Base-by-base conservation (phyloP, 2,113 vertebrate genomes). In the Tupaia chinensis region DNA sequence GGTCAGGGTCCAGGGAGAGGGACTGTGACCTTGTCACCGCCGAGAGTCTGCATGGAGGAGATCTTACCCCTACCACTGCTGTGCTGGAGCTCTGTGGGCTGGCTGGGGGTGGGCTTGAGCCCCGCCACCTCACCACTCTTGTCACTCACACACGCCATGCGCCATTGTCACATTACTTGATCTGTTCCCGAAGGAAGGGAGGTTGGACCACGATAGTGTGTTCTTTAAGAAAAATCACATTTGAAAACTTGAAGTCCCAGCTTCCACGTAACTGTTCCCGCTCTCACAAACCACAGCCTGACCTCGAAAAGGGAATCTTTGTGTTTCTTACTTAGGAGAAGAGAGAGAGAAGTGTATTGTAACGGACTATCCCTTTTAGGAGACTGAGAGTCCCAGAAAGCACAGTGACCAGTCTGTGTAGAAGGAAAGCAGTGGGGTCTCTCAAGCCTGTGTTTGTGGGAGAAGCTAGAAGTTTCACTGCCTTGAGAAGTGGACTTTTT, bases 71-170 rank as follows among this genome's bases (percentile, higher is more conserved):
- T 72, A 9, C 7, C 22, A 3, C 69, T 56, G 89, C 13, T 60
- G 29, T 11, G 6, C 11, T 10, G 3, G 23, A 53, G 10, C 58
- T 15, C 65, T 19, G 23, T 25, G 3, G 29, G 11, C 19, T 10
- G 2, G 3, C 17, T 27, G 19, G 15, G 3, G 7, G 6, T 16
- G 6, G 13, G 7, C 44, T 69, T 7, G 17, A 89, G 56, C 65
- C 10, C 54, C 23, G 13, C 3, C 5, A 11, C 11, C 32, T 54
- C 7, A 23, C n/a, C 3, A 13, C 14, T n/a, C 14, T 12, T n/a
- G 2, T 56, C 23, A 44, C 9, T 15, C 14, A 16, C 23, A 13
- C 1, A 0, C 0, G 10, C 32, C 54, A 58, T 23, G 27, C 10
- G 9, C 22, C 58, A 85, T 56, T 3, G 0, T 3, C 7, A 22